These are phyloP conservation scores for Crenichthys baileyi DNA, from an alignment of 2,797 vertebrate species.

Conservation along the genomic window DNA sequence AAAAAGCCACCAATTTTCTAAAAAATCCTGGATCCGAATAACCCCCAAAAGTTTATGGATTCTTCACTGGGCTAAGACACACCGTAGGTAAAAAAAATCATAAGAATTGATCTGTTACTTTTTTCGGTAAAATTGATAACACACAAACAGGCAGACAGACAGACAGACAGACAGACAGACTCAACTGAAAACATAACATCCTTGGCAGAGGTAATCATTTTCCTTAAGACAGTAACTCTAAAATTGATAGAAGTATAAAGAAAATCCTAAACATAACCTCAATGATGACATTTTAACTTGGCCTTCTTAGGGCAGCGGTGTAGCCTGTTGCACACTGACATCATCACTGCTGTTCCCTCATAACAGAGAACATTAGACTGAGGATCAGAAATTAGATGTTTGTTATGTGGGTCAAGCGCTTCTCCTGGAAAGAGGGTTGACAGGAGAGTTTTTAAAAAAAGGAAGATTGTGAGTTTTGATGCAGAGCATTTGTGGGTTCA, in stretches of 20 bases:
- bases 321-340: neutral
- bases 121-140: too few relatives aligned
- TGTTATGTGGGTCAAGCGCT: neutral
- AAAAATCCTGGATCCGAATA: too few relatives aligned
- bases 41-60: too few relatives aligned
- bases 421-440: neutral
- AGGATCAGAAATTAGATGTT: neutral
- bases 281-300: neutral
- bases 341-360: neutral
- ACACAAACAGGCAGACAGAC: too few relatives aligned
- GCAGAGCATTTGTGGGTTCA: too few relatives aligned
- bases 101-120: too few relatives aligned
- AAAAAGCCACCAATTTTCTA: too few relatives aligned
- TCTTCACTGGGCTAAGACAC: too few relatives aligned
- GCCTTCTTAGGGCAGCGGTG: neutral
- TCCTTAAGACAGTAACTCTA: neutral
- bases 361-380: neutral
- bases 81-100: too few relatives aligned
- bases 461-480: neutral
- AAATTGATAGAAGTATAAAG: neutral
- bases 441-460: neutral
- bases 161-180: too few relatives aligned
- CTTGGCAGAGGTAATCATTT: neutral
- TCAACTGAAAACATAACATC: too few relatives aligned
- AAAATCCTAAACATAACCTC: neutral